Base-by-base conservation (phyloP, 1,140 invertebrate species). In the Proales similis region DNA sequence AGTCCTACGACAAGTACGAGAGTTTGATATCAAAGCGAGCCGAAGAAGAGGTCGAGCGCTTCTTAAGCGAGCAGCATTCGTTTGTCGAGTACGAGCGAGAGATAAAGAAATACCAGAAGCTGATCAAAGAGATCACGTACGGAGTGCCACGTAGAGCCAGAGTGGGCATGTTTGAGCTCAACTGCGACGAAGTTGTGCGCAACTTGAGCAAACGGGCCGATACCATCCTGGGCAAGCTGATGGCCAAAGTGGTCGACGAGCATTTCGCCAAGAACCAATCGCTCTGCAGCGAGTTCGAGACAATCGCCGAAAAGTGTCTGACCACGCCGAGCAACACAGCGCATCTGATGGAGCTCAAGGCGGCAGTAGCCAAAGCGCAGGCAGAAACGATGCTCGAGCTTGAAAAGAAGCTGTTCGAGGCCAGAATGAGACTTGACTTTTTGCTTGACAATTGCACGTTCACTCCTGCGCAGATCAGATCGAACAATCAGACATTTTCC, bases 121-220 rank as follows among this genome's bases (percentile, higher is more conserved):
- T 76, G 30, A 64, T 69, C 24, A 71, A 76, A 20, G 73, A 77
- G 61, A 75, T 76, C 32, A 67, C 69, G 12, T 76, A 74, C 67
- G 71, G 70, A 48, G 70, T 67, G 4, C 60, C 68, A 29, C 76
- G 74, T 70, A 66, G 73, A 0, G 79, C 86, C 26, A 81, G 83
- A 17, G 82, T 87, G 62, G 87, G 87, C 20, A 83, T 91, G 71
- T 94, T 88, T 72, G 85, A 88, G 68, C 82, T 95, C 66, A 82
- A 88, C 70, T 81, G 88, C 62, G 81, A 81, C 38, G 83, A 86
- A 60, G 76, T 93, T n/a, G 86, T 93, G 22, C 77, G 79, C 11
- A 78, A 82, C 3, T 75, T 94, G 43, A 80, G 83, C 1, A 75
- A 79, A 20, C 74, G 82, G 33, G 85, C 87, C 0, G 79, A 82